phyloP scores from a whole-genome alignment of 2,113 vertebrate genomes.

The Morone saxatilis region DNA sequence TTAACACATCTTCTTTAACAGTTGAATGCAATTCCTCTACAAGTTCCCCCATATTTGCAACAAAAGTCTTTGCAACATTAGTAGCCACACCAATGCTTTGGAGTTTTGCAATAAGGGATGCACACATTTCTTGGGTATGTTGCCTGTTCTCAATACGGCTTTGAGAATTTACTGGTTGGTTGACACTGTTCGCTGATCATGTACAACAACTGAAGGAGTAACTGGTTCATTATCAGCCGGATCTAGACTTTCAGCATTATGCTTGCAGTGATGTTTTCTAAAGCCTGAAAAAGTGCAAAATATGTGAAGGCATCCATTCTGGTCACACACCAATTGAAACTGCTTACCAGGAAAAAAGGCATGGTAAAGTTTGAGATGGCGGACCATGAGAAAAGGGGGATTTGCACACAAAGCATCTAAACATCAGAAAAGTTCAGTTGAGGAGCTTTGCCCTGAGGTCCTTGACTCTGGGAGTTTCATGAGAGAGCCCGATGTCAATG shows the following conservation, averaged over 20 bases:
- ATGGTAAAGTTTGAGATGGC: no score
- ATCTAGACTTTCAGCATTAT: no score
- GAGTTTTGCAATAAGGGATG: conserved; percentile 6
- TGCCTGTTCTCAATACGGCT: neutral
- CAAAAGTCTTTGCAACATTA: neutral
- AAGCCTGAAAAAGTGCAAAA: no score
- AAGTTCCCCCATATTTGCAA: conserved; percentile 1
- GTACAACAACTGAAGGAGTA: neutral
- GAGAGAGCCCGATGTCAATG: neutral
- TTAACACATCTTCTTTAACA: conserved; percentile 9
- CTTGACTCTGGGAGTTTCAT: neutral
- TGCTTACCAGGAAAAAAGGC: no score
- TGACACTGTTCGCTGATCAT: conserved; percentile 10
- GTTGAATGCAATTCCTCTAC: conserved; percentile 11
- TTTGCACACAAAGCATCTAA: neutral
- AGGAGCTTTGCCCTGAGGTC: neutral
- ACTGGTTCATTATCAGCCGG: neutral
- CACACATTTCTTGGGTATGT: conserved; percentile 32
- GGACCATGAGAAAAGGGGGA: neutral
- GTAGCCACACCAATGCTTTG: neutral
- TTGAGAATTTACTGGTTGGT: neutral
- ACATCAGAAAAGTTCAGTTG: neutral
- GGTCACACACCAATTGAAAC: no score
- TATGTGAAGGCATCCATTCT: no score
- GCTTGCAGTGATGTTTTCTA: no score